These are phyloP conservation scores for Diaphora mendica DNA, from an alignment of 2,888 invertebrate species.

Conservation along the genomic window DNA sequence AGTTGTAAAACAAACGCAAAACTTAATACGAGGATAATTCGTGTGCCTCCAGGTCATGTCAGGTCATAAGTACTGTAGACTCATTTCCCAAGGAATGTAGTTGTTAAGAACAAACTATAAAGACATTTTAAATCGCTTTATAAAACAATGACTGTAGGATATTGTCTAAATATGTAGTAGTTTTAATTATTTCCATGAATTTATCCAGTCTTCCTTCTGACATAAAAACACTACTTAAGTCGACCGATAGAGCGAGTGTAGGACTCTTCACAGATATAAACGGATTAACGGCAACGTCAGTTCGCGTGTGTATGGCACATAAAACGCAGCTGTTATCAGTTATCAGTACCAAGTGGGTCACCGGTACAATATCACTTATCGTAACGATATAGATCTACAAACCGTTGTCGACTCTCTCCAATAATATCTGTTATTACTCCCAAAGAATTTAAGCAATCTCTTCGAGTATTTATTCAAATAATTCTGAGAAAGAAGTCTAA, in stretches of 20 bases:
- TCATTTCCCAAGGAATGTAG: too few relatives aligned
- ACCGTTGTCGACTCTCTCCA: slow-evolving; percentile 22
- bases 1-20: too few relatives aligned
- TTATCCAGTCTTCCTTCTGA: background rate
- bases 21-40: too few relatives aligned
- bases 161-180: background rate
- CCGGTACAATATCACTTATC: slow-evolving; percentile 45
- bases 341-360: slow-evolving; percentile 48
- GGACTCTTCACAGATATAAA: background rate
- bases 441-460: slow-evolving; percentile 29
- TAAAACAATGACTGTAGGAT: too few relatives aligned
- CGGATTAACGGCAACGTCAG: background rate
- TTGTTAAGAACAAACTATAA: too few relatives aligned
- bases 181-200: background rate
- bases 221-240: background rate
- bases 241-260: background rate
- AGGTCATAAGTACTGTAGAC: background rate
- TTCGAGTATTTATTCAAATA: background rate
- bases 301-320: slow-evolving; percentile 39
- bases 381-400: slow-evolving; percentile 45
- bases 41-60: background rate
- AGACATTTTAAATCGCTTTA: too few relatives aligned
- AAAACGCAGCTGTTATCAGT: slow-evolving; percentile 44
- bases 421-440: slow-evolving; percentile 50
- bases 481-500: background rate